Evolutionary conservation across 2,888 invertebrate species (phyloP).

Genomic region (Microdon myrmicae): DNA sequence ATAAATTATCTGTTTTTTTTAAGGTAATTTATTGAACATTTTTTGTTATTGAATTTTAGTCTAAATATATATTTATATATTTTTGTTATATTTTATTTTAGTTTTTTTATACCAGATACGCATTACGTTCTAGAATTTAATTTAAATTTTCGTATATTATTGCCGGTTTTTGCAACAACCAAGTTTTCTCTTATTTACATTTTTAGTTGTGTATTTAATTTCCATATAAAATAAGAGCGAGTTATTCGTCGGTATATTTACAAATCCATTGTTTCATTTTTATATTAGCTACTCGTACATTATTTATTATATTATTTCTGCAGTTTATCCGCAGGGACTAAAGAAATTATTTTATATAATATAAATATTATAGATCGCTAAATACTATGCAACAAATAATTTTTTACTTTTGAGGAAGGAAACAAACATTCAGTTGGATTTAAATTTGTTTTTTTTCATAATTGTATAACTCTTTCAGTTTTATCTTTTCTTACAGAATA

Average conservation of each 20-base stretch:
- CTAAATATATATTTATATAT: constrained; percentile 27
- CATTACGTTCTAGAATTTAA: constrained; percentile 46
- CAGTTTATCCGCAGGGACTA: constrained; percentile 3
- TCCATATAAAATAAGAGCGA: constrained; percentile 24
- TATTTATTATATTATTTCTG: too few relatives aligned
- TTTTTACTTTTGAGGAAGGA: too few relatives aligned
- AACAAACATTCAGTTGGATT: too few relatives aligned
- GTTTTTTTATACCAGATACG: constrained; percentile 44
- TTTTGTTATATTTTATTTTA: constrained; percentile 11
- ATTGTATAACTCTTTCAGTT: constrained; percentile 33
- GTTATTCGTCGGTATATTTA: constrained; percentile 15
- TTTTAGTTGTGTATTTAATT: constrained; percentile 17
- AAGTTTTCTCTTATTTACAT: constrained; percentile 12
- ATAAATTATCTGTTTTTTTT: constrained; percentile 11
- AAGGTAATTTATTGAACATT: too few relatives aligned
- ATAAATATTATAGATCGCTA: constrained; percentile 19
- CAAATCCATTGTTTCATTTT: constrained; percentile 10
- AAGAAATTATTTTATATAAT: constrained; percentile 1
- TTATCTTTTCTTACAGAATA: constrained; percentile 15
- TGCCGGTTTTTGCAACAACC: too few relatives aligned
- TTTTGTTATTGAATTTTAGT: constrained; percentile 12
- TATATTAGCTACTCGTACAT: constrained; percentile 15
- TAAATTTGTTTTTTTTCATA: constrained; percentile 10
- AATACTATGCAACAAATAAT: constrained; percentile 51
- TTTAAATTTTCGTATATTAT: too few relatives aligned